These are phyloP conservation scores for Diaperis boleti DNA, from an alignment of 2,888 invertebrate genomes.

Conservation along the genomic window DNA sequence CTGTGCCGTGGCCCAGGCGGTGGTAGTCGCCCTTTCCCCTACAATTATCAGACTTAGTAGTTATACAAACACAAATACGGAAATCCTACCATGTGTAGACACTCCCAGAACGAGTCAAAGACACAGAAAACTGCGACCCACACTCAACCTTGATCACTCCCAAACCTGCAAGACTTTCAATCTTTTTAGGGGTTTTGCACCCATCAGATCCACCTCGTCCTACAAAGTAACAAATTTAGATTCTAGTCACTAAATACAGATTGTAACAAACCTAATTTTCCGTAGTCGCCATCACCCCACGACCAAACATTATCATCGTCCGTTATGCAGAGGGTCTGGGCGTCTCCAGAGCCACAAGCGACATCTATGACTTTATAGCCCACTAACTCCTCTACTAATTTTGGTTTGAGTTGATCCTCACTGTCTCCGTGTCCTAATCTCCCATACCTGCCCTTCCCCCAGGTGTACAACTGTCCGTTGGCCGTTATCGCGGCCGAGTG, in stretches of 20 bases:
- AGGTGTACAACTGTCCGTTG: constrained; percentile 90
- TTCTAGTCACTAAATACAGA: no score
- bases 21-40: constrained; percentile 98
- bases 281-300: constrained; percentile 98
- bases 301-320: constrained; percentile 98
- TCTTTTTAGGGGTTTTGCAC: constrained; percentile 92
- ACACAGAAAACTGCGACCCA: constrained; percentile 97
- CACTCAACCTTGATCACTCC: constrained; percentile 96
- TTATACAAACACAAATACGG: neutral
- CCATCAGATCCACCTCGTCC: constrained; percentile 93
- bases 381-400: constrained; percentile 76
- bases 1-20: constrained; percentile 92
- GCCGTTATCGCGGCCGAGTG: constrained; percentile 94
- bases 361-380: constrained; percentile 86
- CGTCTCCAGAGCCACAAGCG: constrained; percentile 96
- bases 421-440: constrained; percentile 95
- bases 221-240: constrained; percentile 46
- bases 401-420: constrained; percentile 92
- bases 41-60: constrained; percentile 10
- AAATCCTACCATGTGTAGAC: constrained; percentile 89
- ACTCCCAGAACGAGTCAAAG: constrained; percentile 93
- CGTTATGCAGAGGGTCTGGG: constrained; percentile 95
- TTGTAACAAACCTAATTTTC: constrained; percentile 80
- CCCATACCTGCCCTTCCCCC: constrained; percentile 97
- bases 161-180: constrained; percentile 90